Conservation (phyloP, 2,888 invertebrate genomes). For the Pheosia tremula region DNA sequence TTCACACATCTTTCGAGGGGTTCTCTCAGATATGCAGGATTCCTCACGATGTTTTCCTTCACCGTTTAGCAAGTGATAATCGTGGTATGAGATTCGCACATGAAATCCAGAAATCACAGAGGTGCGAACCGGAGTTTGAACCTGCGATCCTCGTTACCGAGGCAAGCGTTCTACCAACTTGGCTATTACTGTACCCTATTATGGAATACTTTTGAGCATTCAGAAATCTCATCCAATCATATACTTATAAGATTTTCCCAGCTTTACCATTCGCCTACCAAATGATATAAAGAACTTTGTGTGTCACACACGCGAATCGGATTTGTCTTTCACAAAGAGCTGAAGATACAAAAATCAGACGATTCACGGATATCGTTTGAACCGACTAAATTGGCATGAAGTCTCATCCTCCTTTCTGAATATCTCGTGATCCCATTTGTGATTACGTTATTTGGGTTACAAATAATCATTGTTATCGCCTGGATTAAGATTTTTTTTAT, state of each 20-base stretch:
- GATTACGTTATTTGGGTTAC: background rate
- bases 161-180: no score
- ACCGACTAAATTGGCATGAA: constrained; percentile 31
- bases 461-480: background rate
- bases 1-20: no score
- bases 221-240: constrained; percentile 10
- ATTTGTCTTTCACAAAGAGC: constrained; percentile 44
- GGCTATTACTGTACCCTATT: no score
- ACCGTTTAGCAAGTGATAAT: no score
- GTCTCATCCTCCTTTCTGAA: constrained; percentile 25
- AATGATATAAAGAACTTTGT: constrained; percentile 38
- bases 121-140: no score
- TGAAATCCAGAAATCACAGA: no score
- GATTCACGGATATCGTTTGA: constrained; percentile 33
- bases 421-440: constrained; percentile 6
- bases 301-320: constrained; percentile 32
- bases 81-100: no score
- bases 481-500: background rate
- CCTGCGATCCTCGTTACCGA: no score
- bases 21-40: no score
- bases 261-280: constrained; percentile 20
- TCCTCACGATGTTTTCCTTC: no score
- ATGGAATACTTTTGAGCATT: background rate
- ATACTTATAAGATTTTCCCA: constrained; percentile 9
- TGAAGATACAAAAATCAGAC: constrained; percentile 34